phyloP scores from a whole-genome alignment of 2,113 vertebrate species.

The Circaetus cinerascens region DNA sequence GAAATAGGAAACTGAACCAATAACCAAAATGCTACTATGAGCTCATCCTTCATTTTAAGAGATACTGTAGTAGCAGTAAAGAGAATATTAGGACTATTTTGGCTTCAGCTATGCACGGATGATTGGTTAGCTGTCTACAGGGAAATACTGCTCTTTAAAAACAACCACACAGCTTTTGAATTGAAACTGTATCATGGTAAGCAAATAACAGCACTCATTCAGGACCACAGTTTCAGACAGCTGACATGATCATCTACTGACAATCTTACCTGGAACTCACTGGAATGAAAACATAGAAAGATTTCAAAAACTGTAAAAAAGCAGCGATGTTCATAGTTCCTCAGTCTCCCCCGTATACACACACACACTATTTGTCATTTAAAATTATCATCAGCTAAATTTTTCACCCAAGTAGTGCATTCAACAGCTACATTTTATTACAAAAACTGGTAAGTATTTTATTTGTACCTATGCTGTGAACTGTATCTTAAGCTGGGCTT shows the following conservation, averaged over 20 bases:
- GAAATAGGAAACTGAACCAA: slow-evolving; percentile 76
- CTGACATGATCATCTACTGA: neutral
- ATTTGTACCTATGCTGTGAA: neutral
- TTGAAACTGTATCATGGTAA: slow-evolving; percentile 47
- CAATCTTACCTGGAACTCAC: neutral
- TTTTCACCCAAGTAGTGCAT: neutral
- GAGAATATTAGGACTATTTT: slow-evolving; percentile 79
- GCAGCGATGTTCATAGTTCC: neutral
- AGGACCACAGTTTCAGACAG: neutral
- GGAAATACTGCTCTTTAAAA: slow-evolving; percentile 62
- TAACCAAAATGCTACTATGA: slow-evolving; percentile 75
- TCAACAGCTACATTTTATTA: neutral
- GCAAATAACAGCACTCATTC: slow-evolving; percentile 42
- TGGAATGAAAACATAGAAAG: neutral
- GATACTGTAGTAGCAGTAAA: slow-evolving; percentile 71
- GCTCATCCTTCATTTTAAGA: slow-evolving; percentile 77
- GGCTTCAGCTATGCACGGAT: slow-evolving; percentile 67
- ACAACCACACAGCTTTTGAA: slow-evolving; percentile 56
- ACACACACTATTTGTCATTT: neutral
- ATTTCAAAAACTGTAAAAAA: too few relatives aligned
- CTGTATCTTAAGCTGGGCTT: neutral
- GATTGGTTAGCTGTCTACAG: slow-evolving; percentile 69
- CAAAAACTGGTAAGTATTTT: neutral
- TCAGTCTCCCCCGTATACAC: neutral
- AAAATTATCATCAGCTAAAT: neutral